These are phyloP conservation scores for Danio choprae DNA, from an alignment of 2,797 vertebrate genomes.

Conservation along the genomic window DNA sequence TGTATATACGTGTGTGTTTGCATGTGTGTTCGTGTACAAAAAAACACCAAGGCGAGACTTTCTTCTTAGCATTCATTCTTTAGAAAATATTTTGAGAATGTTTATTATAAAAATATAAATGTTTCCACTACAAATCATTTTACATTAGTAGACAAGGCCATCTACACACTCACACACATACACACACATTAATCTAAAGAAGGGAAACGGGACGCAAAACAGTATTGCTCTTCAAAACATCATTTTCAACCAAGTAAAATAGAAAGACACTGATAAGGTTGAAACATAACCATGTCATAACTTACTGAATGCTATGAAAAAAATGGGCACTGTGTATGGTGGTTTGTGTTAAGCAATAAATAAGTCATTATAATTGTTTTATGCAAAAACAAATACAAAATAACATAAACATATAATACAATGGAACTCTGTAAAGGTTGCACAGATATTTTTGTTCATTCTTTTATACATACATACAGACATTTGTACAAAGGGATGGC, in stretches of 20 bases:
- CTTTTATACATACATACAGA: conserved; percentile 76
- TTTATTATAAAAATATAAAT: conserved; percentile 99
- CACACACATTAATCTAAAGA: conserved; percentile 68
- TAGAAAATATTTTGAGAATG: conserved; percentile 99
- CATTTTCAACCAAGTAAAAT: conserved; percentile 86
- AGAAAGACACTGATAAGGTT: conserved; percentile 83
- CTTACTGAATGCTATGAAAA: conserved; percentile 84
- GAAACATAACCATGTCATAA: conserved; percentile 82
- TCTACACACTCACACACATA: conserved; percentile 83
- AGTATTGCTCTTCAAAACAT: conserved; percentile 88
- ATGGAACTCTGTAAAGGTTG: conserved; percentile 77
- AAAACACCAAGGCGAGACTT: conserved; percentile 64
- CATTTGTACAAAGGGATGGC: conserved; percentile 93
- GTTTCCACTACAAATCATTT: conserved; percentile 99
- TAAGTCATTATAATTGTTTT: conserved; percentile 82
- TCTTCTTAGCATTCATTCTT: conserved; percentile 87
- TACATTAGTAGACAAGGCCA: conserved; percentile 99
- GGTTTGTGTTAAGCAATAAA: conserved; percentile 62
- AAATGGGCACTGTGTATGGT: conserved; percentile 62
- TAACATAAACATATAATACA: conserved; percentile 82
- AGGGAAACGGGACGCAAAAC: conserved; percentile 70
- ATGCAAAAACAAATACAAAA: conserved; percentile 83
- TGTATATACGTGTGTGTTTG: not conserved
- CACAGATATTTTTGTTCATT: conserved; percentile 77
- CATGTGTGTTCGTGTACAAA: not conserved